Percentiles rank a stretch among this genome's conserved stretches.
phyloP scores from a whole-genome alignment of 1,140 invertebrate species.

The Atta texana region DNA sequence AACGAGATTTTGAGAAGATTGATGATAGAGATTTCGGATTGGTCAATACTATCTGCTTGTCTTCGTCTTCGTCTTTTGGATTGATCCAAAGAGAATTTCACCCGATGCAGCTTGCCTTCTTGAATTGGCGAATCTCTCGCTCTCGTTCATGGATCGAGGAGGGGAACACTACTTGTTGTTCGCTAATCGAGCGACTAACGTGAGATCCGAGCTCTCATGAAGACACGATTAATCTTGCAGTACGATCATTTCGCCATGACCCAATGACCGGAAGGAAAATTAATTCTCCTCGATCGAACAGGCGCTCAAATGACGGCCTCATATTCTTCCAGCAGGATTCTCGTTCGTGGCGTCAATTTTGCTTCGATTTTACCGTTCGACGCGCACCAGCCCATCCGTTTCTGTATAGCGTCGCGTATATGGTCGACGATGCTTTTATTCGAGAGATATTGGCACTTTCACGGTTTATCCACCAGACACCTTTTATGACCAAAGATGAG shows the following conservation, averaged over 20 bases:
- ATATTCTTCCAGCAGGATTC: slow-evolving; percentile 37
- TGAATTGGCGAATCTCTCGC: neutral
- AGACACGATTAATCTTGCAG: slow-evolving; percentile 49
- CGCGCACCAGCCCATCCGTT: slow-evolving; percentile 33
- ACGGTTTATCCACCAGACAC: slow-evolving; percentile 55
- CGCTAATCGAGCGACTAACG: slow-evolving; percentile 49
- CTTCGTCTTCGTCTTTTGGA: neutral
- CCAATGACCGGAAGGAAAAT: slow-evolving; percentile 57
- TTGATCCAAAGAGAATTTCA: neutral
- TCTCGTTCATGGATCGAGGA: slow-evolving; percentile 54
- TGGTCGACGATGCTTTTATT: slow-evolving; percentile 36
- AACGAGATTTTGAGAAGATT: neutral
- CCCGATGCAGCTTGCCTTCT: slow-evolving; percentile 24
- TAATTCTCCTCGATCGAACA: slow-evolving; percentile 59
- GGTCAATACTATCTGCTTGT: slow-evolving; percentile 34
- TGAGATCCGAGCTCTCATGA: slow-evolving; percentile 39
- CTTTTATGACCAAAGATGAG: slow-evolving; percentile 49
- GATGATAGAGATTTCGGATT: neutral
- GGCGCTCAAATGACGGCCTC: slow-evolving; percentile 5
- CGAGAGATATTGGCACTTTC: slow-evolving; percentile 62
- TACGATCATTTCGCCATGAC: slow-evolving; percentile 44
- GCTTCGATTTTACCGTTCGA: slow-evolving; percentile 68
- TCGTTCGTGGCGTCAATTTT: slow-evolving; percentile 68
- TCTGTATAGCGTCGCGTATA: slow-evolving; percentile 33
- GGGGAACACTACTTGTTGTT: slow-evolving; percentile 57